Conservation (phyloP, 1,140 invertebrate species). For the Drosophila punjabiensis region DNA sequence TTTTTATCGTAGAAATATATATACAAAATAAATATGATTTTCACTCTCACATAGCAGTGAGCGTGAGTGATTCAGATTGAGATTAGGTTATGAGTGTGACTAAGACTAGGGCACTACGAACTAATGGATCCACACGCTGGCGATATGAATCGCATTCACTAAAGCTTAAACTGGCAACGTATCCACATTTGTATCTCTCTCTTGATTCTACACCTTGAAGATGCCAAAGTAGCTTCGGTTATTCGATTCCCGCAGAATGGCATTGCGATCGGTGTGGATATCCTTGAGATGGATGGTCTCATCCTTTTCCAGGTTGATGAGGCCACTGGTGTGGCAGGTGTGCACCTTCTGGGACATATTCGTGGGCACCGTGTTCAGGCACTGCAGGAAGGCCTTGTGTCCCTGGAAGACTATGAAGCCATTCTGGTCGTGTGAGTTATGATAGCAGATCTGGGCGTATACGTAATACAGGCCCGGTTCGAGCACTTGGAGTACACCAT, state of each 20-base stretch:
- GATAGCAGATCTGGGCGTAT: conserved; percentile 90
- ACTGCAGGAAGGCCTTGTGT: conserved; percentile 86
- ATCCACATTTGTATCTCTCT: background rate
- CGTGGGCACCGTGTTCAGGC: conserved; percentile 86
- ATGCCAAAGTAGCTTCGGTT: conserved; percentile 92
- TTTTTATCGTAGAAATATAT: conserved; percentile 45
- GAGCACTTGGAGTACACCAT: conserved; percentile 87
- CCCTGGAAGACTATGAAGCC: conserved; percentile 88
- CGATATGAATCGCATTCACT: conserved; percentile 64
- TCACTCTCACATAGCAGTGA: conserved; percentile 16
- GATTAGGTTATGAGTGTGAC: conserved; percentile 45
- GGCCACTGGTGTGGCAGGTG: conserved; percentile 91
- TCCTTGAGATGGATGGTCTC: conserved; percentile 90
- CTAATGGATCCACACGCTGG: conserved; percentile 65
- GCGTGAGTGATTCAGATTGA: conserved; percentile 41
- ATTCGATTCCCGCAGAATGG: conserved; percentile 89
- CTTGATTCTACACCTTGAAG: conserved; percentile 86
- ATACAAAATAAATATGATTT: conserved; percentile 79
- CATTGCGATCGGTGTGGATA: conserved; percentile 89
- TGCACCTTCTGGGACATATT: conserved; percentile 87
- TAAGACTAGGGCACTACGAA: conserved; percentile 60
- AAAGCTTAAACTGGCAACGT: conserved; percentile 60
- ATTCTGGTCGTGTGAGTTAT: conserved; percentile 88
- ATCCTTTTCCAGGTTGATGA: conserved; percentile 87
- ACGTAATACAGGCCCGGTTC: conserved; percentile 88